Evolutionary conservation across 2,113 vertebrate genomes (phyloP).

Genomic region (Pipra filicauda): DNA sequence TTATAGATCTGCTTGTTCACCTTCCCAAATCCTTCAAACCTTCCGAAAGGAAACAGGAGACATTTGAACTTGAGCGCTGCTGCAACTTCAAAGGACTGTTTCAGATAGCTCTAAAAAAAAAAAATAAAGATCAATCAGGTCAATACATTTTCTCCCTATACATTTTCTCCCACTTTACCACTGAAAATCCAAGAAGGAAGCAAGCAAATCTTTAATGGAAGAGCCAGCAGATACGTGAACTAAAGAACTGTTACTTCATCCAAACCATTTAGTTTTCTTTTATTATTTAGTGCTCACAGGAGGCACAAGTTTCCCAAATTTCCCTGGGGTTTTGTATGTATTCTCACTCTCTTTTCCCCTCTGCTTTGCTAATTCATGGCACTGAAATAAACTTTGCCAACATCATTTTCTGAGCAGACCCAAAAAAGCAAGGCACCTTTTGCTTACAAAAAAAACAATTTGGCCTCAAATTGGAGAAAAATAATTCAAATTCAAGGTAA

Average conservation of each 20-base stretch:
- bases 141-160: background rate
- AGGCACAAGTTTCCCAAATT: background rate
- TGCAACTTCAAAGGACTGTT: slow-evolving; percentile 60
- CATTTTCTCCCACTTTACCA: background rate
- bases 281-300: background rate
- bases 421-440: background rate
- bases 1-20: slow-evolving; percentile 72
- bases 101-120: background rate
- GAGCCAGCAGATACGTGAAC: background rate
- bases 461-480: background rate
- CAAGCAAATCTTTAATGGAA: background rate
- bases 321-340: background rate
- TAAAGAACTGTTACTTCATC: background rate
- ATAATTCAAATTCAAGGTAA: background rate
- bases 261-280: background rate
- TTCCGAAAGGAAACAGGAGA: slow-evolving; percentile 53
- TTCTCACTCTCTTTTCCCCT: background rate
- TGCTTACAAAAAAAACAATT: background rate
- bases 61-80: slow-evolving; percentile 51
- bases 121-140: background rate
- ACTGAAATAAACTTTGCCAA: background rate
- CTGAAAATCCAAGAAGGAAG: background rate
- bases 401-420: background rate
- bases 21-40: slow-evolving; percentile 63
- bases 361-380: background rate